Evolutionary conservation across 2,113 vertebrate genomes (phyloP), one percentile per base, ranked within the genome.

Genomic region (Himantopus leucocephalus): DNA sequence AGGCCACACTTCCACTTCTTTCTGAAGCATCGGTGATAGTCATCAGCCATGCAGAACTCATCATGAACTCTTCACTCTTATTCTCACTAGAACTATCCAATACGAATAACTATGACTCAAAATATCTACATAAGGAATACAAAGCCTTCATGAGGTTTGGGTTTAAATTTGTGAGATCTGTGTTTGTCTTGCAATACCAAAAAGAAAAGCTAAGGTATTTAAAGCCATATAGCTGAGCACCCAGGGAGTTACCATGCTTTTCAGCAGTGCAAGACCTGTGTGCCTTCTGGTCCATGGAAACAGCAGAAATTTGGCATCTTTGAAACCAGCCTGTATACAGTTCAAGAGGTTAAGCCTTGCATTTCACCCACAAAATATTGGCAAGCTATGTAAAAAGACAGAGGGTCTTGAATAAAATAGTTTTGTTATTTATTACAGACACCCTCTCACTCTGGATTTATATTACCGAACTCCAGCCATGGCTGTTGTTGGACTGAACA

Each of bases 11-110:
- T 63, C 17, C 70, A 20, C 18, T 43, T 30, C 34, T 48, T 43
- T 50, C 45, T 30, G 37, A 70, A 37, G 48, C 1, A 1, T n/a
- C 14, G 6, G 15, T 59, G 73, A 11, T 9, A 17, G 29, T 0
- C 60, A 37, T 19, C 60, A 29, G 60, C 8, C 37, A 4, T 2
- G 4, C 21, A 29, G n/a, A n/a, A 23, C 18, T 13, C 29, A 41
- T 6, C 0, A 0, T 21, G 37, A 52, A 12, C 39, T 19, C 30
- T 18, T 55, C 9, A 2, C 14, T 19, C 39, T 78, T 6, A 16
- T 67, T 63, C 43, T 56, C 29, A 20, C 17, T 1, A 26, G 24
- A 19, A 30, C 35, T 20, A 13, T 9, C 62, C 67, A 8, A 5
- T 5, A 13, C 0, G 0, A 45, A 29, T 20, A 56, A 37, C n/a